Base-by-base conservation (phyloP, 1,140 invertebrate species). In the Delia radicum region DNA sequence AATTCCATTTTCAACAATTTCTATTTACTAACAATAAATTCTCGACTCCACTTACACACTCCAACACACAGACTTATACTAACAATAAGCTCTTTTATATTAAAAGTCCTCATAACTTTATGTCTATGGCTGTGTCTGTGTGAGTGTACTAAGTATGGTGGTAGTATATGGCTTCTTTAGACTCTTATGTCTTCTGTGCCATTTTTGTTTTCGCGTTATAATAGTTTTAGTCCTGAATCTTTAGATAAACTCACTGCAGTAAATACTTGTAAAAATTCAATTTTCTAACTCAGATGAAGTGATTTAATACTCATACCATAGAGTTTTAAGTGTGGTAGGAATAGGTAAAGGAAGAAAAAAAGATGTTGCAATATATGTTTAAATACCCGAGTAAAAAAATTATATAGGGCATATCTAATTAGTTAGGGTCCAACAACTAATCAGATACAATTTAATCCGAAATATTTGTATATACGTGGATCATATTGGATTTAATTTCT, bases 211-310 rank as follows among this genome's bases (percentile, higher is more conserved):
- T 55, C 46, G 46, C 46, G 46, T 55, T 55, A 55, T 55, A 55
- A 55, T 55, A 18, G 46, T 21, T 55, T 55, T 55, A 55, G 46
- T 55, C 46, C 18, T 55, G 46, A 55, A 55, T 55, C 46, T 55
- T 55, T 21, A 55, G 46, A 55, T 55, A 55, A 55, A 55, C 18
- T 55, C 15, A 55, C n/a, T 55, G 46, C 46, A 18, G 46, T 55
- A 55, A 55, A 55, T 55, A 55, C n/a, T 55, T 55, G 46, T 55
- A 55, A 55, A 18, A 55, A 55, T 55, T 55, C 46, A 55, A 55
- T 55, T 55, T 55, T 55, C 46, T 18, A 18, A 18, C 46, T 15
- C 7, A 5, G 15, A 55, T 24, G 21, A 55, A 55, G 46, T 55
- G 46, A 55, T 55, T 18, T 55, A 55, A 55, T 55, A 18, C 46